phyloP scores from a whole-genome alignment of 23 tunicate species.

The Styela clava region DNA sequence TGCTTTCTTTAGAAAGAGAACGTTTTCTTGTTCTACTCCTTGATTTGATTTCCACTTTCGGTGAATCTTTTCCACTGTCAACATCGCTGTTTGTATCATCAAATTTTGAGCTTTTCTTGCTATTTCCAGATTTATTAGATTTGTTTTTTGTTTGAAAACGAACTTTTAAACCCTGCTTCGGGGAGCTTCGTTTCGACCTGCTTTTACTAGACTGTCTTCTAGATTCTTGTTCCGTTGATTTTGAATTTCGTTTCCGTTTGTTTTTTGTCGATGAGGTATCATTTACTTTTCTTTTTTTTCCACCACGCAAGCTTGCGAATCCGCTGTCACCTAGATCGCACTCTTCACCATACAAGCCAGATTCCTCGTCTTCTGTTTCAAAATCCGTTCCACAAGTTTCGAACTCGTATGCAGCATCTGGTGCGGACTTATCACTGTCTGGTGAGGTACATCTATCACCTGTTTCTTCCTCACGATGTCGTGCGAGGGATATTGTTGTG shows the following conservation, averaged over 20 bases:
- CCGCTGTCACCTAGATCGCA: conserved; percentile 59
- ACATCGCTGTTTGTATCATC: conserved; percentile 44
- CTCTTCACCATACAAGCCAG: background rate
- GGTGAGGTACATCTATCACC: conserved; percentile 54
- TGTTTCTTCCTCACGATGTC: background rate
- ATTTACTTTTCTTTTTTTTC: background rate
- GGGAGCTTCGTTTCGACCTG: conserved; percentile 9
- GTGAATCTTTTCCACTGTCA: conserved; percentile 93
- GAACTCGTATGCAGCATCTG: conserved; percentile 95
- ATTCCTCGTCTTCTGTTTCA: background rate
- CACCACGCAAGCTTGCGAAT: conserved; percentile 57
- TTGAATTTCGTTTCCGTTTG: conserved; percentile 2
- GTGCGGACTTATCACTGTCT: conserved; percentile 89
- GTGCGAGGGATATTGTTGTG: conserved; percentile 24
- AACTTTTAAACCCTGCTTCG: conserved; percentile 18
- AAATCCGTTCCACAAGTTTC: conserved; percentile 55
- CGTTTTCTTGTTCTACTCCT: background rate
- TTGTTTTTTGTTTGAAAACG: conserved; percentile 11
- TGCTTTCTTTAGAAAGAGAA: background rate
- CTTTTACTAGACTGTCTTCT: conserved; percentile 2
- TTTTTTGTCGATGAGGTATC: background rate
- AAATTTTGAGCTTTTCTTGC: background rate
- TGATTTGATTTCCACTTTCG: conserved; percentile 35
- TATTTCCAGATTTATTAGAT: conserved; percentile 1
- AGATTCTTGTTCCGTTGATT: background rate